phyloP scores from a whole-genome alignment of 92 coral and sea anemone species.

The Palythoa caribaeorum region DNA sequence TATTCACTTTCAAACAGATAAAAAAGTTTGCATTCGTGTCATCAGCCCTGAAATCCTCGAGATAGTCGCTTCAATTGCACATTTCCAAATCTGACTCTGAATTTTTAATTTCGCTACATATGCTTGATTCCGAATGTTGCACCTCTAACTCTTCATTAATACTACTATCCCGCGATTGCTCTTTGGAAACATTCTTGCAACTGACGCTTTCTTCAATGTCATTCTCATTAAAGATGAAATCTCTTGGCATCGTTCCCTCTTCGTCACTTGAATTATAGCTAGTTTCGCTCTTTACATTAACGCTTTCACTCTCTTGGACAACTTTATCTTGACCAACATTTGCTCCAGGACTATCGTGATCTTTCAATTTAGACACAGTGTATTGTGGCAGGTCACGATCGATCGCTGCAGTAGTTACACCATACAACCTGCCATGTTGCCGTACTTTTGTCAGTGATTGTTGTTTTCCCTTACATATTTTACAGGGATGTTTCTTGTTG shows the following conservation, averaged over 20 bases:
- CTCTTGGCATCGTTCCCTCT: neutral
- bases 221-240: neutral
- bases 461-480: neutral
- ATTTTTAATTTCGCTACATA: neutral
- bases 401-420: neutral
- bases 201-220: neutral
- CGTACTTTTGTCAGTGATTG: neutral
- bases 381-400: too few relatives aligned
- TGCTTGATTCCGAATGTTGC: neutral
- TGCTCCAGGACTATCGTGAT: neutral
- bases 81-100: neutral
- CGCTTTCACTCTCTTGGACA: neutral
- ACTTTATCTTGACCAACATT: neutral
- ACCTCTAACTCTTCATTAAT: neutral
- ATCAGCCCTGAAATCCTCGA: neutral
- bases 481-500: neutral
- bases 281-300: neutral
- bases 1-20: conserved; percentile 7
- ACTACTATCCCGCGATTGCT: neutral
- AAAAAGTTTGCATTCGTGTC: neutral
- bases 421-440: neutral
- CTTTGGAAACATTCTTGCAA: neutral
- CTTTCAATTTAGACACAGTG: neutral
- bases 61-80: neutral
- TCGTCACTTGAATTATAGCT: conserved; percentile 6